These are phyloP conservation scores for Protonibea diacanthus DNA, from an alignment of 2,797 vertebrate genomes.

Conservation along the genomic window DNA sequence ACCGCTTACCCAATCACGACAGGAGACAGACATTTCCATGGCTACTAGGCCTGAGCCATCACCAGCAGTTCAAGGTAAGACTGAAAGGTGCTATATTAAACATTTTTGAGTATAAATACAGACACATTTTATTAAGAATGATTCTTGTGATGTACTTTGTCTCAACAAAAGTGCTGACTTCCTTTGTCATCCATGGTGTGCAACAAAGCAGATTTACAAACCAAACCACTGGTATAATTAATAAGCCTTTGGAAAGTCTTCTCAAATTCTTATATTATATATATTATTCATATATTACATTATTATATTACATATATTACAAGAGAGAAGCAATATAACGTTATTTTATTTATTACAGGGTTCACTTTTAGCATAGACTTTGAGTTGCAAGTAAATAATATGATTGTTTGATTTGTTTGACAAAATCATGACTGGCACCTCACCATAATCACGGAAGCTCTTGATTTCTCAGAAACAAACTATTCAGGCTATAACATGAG, in stretches of 20 bases:
- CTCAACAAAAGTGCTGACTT: background rate
- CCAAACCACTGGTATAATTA: background rate
- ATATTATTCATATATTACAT: too few relatives aligned
- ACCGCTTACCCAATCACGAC: slow-evolving; percentile 81
- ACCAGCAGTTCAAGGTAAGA: slow-evolving; percentile 74
- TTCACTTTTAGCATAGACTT: background rate
- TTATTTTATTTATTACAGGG: background rate
- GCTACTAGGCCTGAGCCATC: slow-evolving; percentile 73
- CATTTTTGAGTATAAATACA: background rate
- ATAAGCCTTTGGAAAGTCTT: background rate
- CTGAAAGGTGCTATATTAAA: slow-evolving; percentile 3
- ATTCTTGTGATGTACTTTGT: background rate
- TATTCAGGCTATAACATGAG: background rate
- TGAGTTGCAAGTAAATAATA: background rate
- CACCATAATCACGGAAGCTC: background rate
- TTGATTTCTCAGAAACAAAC: background rate
- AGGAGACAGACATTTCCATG: slow-evolving; percentile 80
- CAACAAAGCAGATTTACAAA: background rate
- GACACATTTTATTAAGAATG: background rate
- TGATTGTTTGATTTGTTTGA: background rate
- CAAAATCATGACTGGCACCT: background rate
- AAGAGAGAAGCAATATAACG: background rate
- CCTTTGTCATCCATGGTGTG: background rate
- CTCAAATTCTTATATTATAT: background rate
- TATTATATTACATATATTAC: too few relatives aligned